Base-by-base conservation (phyloP, 1,140 invertebrate species). In the Drosophila nasuta region DNA sequence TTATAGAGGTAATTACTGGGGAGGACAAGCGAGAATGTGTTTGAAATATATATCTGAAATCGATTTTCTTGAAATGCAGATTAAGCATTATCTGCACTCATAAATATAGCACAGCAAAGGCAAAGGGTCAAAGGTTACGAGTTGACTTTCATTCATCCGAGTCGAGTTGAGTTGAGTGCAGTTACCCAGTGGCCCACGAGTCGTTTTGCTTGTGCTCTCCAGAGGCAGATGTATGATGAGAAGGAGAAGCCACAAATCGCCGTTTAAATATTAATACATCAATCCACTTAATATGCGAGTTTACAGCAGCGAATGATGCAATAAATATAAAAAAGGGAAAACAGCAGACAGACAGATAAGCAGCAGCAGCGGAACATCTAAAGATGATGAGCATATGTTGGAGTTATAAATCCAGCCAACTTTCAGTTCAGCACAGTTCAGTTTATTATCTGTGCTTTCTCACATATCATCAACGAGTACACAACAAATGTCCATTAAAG, bases 251-350 rank as follows among this genome's bases (percentile, higher is more conserved):
- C 67, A 65, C 73, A 71, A 75, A 75, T 75, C 58, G 45, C 65
- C 82, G 80, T 86, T 90, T 86, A 90, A 90, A 90, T 90, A 90
- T 86, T 90, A 87, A 90, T 90, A 91, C 82, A 91, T 91, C 87
- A 90, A 90, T 90, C 82, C 82, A 90, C 82, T 90, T 87, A 91
- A 90, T 86, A 90, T 87, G 87, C 77, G 87, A 86, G 80, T 82
- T 90, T 91, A 69, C 79, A 81, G 80, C 77, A 70, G 63, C 72
- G 80, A 91, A 86, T 90, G 87, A 77, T 87, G 82, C 54, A 82
- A 86, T 91, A 90, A 86, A 90, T 90, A 90, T 89, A 90, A 86
- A 82, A 90, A 79, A 67, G 68, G 64, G 35, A 66, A 66, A 71
- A 70, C 45, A 33, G 46, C 35, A 48, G 15, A 28, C 28, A 33